A percentile compares a stretch with the other conserved stretches of the same genome.
These are phyloP conservation scores for Danaus chrysippus DNA, from an alignment of 2,888 invertebrate species.

Conservation along the genomic window DNA sequence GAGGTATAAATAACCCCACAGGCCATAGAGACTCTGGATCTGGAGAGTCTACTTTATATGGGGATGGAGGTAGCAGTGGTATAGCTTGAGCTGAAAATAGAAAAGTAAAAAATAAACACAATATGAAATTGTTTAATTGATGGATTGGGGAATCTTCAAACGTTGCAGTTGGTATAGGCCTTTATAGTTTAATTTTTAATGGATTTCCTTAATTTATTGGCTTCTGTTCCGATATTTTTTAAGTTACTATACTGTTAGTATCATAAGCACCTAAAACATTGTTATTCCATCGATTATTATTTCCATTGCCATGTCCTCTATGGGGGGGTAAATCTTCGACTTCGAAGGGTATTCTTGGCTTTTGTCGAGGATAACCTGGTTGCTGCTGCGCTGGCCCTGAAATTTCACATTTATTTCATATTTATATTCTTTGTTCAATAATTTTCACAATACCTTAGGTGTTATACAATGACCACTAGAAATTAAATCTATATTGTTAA, in stretches of 20 bases:
- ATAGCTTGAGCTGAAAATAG: conserved; percentile 38
- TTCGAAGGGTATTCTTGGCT: conserved; percentile 61
- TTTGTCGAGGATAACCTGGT: conserved; percentile 58
- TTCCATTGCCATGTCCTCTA: neutral
- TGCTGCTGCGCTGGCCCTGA: conserved; percentile 36
- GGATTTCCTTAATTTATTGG: too few species aligned
- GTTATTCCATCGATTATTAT: conserved; percentile 4
- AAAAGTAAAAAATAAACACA: neutral
- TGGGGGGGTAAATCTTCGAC: conserved; percentile 46
- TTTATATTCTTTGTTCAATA: neutral
- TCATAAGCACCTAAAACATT: neutral
- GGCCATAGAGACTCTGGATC: conserved; percentile 80
- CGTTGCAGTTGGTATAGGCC: too few species aligned
- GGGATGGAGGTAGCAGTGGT: conserved; percentile 66
- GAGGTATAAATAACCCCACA: conserved; percentile 74
- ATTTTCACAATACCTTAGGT: too few species aligned
- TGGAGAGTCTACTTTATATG: conserved; percentile 72
- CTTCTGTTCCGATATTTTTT: too few species aligned
- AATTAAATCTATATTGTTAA: too few species aligned
- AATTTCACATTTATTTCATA: conserved; percentile 16
- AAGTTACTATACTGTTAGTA: too few species aligned
- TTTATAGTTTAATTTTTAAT: too few species aligned
- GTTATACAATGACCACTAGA: too few species aligned
- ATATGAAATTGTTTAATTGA: neutral
- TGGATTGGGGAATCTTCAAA: too few species aligned